Evolutionary conservation across 2,888 invertebrate species (phyloP).

Genomic region (Tiphia femorata): DNA sequence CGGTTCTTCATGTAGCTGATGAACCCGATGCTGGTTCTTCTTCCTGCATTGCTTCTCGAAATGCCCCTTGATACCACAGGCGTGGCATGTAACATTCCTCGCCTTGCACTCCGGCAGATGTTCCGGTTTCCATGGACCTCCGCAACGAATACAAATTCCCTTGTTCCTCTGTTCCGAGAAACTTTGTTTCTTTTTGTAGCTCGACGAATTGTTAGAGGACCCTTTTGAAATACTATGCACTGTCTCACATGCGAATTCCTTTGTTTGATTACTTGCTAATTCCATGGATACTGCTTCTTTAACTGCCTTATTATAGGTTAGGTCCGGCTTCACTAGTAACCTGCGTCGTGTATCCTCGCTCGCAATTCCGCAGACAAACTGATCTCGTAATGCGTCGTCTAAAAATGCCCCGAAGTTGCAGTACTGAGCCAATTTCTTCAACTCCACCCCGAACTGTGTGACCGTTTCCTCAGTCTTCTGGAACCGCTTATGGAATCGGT

Average conservation of each 20-base stretch:
- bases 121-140: background rate
- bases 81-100: constrained; percentile 4
- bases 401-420: background rate
- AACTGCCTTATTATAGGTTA: background rate
- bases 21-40: background rate
- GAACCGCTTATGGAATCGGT: background rate
- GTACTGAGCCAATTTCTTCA: background rate
- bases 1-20: constrained; percentile 3
- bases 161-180: too few relatives aligned
- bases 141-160: background rate
- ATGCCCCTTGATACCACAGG: constrained; percentile 13
- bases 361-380: background rate
- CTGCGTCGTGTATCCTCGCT: background rate
- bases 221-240: too few relatives aligned
- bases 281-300: too few relatives aligned
- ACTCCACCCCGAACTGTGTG: background rate
- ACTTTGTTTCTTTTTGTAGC: too few relatives aligned
- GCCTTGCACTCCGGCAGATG: constrained; percentile 6
- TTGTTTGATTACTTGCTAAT: too few relatives aligned
- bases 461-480: background rate
- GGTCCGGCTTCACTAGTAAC: background rate
- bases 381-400: background rate
- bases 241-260: too few relatives aligned
- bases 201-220: too few relatives aligned
- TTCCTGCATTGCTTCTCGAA: constrained; percentile 16